A percentile compares a stretch with the other conserved stretches of the same genome.
Evolutionary conservation across 2,797 vertebrate genomes (phyloP).

Genomic region (Melanotaenia trifasciata): DNA sequence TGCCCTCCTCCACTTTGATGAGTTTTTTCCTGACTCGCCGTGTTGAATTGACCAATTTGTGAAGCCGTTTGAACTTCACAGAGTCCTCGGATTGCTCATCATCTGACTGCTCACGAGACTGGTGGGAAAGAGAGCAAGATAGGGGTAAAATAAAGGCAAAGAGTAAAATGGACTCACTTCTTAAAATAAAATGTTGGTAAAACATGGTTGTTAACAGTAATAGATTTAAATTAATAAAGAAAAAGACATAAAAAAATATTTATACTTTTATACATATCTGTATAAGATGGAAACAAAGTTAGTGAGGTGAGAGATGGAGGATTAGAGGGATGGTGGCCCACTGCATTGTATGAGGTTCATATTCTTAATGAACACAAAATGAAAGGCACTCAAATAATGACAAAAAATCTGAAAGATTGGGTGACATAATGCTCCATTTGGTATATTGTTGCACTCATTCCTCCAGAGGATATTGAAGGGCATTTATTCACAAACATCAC

Average conservation of each 20-base stretch:
- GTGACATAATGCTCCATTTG: slow-evolving; percentile 11
- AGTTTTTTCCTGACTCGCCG: slow-evolving; percentile 97
- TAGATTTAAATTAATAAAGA: background rate
- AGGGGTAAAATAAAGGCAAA: slow-evolving; percentile 19
- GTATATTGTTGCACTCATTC: slow-evolving; percentile 11
- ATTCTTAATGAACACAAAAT: slow-evolving; percentile 14
- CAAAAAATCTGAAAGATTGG: background rate
- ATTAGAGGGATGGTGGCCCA: slow-evolving; percentile 19
- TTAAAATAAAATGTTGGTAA: background rate
- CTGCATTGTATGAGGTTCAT: slow-evolving; percentile 38
- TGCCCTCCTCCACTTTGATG: slow-evolving; percentile 96
- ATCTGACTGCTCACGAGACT: slow-evolving; percentile 98
- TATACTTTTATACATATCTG: slow-evolving; percentile 22
- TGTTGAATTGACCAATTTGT: slow-evolving; percentile 98
- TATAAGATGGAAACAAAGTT: slow-evolving; percentile 70
- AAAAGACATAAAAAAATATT: slow-evolving; percentile 11
- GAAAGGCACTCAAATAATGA: slow-evolving; percentile 20
- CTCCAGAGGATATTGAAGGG: slow-evolving; percentile 14
- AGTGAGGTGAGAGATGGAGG: slow-evolving; percentile 73
- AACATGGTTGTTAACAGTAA: background rate
- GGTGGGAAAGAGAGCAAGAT: slow-evolving; percentile 41
- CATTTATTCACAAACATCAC: slow-evolving; percentile 24
- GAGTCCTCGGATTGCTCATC: slow-evolving; percentile 97
- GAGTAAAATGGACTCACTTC: background rate
- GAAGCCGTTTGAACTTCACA: slow-evolving; percentile 96